Evolutionary conservation across 2,113 vertebrate genomes (phyloP).

Genomic region (Natator depressus): DNA sequence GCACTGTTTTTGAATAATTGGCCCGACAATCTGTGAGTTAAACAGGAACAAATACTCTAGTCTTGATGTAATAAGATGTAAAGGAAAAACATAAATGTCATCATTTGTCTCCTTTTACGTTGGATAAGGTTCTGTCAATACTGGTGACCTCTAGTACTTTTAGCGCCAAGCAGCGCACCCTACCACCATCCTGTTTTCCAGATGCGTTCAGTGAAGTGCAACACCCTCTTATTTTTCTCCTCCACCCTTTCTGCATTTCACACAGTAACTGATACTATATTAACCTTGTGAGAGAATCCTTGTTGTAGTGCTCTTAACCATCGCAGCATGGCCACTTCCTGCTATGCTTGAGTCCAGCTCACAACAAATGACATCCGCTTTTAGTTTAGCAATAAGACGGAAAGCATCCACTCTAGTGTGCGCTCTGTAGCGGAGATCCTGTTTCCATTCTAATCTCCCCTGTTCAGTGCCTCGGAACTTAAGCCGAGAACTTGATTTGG

Average conservation of each 20-base stretch:
- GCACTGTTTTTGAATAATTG: not conserved
- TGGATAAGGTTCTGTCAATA: not conserved
- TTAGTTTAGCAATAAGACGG: not conserved
- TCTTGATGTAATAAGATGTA: not conserved
- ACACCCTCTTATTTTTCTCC: not conserved
- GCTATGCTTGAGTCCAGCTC: not conserved
- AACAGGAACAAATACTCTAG: not conserved
- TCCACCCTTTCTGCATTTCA: not conserved
- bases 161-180: not conserved
- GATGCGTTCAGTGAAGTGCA: not conserved
- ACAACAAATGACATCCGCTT: fast-evolving
- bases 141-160: not conserved
- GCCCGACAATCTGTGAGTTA: not conserved
- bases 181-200: not conserved
- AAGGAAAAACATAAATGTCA: not conserved
- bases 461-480: constrained; percentile 24
- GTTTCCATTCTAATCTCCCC: constrained; percentile 31
- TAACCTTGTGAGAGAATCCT: no score
- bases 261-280: not conserved
- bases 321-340: not conserved
- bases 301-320: not conserved
- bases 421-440: constrained; percentile 21
- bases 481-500: not conserved
- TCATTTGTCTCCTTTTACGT: not conserved
- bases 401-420: not conserved